phyloP scores from a whole-genome alignment of 2,113 vertebrate genomes.

The Bolborhynchus lineola region DNA sequence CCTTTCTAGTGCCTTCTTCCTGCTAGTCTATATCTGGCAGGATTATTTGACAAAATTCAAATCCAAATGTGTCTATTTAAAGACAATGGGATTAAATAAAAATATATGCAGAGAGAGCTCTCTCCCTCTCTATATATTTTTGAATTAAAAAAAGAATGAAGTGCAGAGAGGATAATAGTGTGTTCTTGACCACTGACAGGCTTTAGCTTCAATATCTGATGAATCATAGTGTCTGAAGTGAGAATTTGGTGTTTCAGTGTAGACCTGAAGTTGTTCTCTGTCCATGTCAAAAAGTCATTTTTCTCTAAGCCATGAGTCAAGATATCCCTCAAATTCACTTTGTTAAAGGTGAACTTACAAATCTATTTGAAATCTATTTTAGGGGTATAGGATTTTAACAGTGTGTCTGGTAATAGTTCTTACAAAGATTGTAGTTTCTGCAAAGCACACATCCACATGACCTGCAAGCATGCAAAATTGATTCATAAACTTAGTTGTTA shows the following conservation, averaged over 20 bases:
- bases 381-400: neutral
- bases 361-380: neutral
- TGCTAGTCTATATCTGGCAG: neutral
- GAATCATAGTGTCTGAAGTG: neutral
- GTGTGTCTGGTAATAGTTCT: neutral
- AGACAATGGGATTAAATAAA: neutral
- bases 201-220: neutral
- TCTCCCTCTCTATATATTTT: neutral
- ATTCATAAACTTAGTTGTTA: constrained; percentile 6
- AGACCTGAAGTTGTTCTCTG: neutral
- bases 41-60: neutral
- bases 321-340: neutral
- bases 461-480: neutral
- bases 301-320: neutral
- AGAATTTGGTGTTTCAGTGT: neutral
- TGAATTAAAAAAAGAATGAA: neutral
- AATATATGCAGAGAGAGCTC: neutral
- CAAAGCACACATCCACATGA: neutral
- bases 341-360: neutral
- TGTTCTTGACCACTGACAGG: neutral
- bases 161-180: neutral
- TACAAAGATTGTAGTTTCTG: neutral
- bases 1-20: neutral
- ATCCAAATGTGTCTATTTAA: neutral
- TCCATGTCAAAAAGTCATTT: neutral